Evolutionary conservation across 2,113 vertebrate genomes (phyloP).

Genomic region (Nestor notabilis): DNA sequence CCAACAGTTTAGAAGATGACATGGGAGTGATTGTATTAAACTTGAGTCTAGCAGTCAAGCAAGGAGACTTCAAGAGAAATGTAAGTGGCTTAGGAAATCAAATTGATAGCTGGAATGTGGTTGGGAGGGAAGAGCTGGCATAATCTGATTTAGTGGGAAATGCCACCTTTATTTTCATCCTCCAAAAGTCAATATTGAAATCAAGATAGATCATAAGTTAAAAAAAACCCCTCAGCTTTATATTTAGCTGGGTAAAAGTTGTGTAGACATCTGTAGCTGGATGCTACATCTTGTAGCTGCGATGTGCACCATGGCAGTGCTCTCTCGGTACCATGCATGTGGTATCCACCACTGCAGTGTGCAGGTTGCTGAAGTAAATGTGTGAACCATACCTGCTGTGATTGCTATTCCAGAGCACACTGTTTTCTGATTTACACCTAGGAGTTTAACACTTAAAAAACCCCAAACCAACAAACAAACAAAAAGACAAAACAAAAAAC

Average conservation of each 20-base stretch:
- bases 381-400: not conserved
- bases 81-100: conserved; percentile 69
- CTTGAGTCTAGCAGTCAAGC: conserved; percentile 83
- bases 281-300: not conserved
- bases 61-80: conserved; percentile 88
- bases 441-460: not conserved
- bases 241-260: not conserved
- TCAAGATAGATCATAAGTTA: not conserved
- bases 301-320: not conserved
- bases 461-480: not conserved
- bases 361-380: not conserved
- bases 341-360: not conserved
- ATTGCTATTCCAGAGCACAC: not conserved
- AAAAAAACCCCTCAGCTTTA: not conserved
- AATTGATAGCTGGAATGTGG: conserved; percentile 11
- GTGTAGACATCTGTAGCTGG: not conserved
- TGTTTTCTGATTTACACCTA: not conserved
- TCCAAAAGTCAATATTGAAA: not conserved
- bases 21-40: conserved; percentile 92
- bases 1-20: conserved; percentile 90
- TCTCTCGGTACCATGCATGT: not conserved
- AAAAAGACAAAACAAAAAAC: not conserved
- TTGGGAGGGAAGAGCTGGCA: not conserved
- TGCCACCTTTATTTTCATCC: conserved; percentile 23
- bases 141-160: conserved; percentile 30